Conservation (phyloP, 2,113 vertebrate species). For the Equus przewalskii region DNA sequence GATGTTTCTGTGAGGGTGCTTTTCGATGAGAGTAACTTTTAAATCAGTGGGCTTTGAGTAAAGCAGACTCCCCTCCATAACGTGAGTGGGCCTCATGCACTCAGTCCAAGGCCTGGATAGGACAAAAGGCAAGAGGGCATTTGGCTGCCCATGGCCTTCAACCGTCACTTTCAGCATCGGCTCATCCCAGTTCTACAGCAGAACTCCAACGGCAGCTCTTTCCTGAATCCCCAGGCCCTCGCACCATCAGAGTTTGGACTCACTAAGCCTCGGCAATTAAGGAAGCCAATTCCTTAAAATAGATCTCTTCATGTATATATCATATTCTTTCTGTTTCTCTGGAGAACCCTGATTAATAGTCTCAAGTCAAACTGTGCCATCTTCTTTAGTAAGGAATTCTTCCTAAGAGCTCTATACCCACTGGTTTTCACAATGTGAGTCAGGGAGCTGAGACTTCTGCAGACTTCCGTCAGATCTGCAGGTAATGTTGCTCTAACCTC, state of each 20-base stretch:
- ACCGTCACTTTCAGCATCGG: neutral
- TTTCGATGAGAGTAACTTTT: neutral
- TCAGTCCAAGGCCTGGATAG: neutral
- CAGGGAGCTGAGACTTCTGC: neutral
- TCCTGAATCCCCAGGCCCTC: neutral
- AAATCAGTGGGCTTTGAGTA: neutral
- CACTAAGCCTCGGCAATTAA: neutral
- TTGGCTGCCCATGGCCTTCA: neutral
- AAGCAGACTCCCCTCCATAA: neutral
- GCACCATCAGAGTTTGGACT: neutral
- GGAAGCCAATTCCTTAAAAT: neutral
- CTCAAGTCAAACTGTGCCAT: conserved; percentile 3
- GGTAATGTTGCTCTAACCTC: neutral
- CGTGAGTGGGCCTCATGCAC: neutral
- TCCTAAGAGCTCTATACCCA: neutral
- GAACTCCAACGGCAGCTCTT: neutral
- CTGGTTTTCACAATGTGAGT: neutral
- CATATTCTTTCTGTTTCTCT: neutral
- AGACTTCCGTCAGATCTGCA: neutral
- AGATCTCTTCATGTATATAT: neutral
- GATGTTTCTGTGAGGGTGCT: neutral
- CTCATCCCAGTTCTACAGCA: neutral
- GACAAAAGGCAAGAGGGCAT: neutral
- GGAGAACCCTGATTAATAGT: neutral
- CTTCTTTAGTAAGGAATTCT: conserved; percentile 3